Evolutionary conservation across 2,888 invertebrate genomes (phyloP), one percentile per base, ranked within the genome.

Genomic region (Epistrophe eligans): DNA sequence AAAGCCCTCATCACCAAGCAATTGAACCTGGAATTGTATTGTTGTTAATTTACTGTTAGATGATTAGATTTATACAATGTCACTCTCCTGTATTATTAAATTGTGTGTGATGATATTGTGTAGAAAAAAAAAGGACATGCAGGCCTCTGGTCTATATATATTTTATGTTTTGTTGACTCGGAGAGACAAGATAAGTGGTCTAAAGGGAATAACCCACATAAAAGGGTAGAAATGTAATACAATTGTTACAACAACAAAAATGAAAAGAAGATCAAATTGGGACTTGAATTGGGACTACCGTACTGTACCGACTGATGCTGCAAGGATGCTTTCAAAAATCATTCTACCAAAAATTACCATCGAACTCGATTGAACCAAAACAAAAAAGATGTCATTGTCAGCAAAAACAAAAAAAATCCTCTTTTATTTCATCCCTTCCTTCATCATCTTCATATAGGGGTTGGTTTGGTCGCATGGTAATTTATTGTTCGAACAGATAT

Each of bases 21-120:
- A 71, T 48, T 62, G 15, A 38, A 76, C 66, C 80, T 50, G 74
- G 74, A 40, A 45, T 38, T 66, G 17, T 66, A 66, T 66, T 66
- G 50, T 50, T 67, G 50, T 50, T 67, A 67, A 67, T 67, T 67
- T 67, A 38, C 38, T 67, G 67, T 50, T 5, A 4, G 48, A 45
- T 66, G 66, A 45, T 66, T 66, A 24, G 43, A 66, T 32, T 15
- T 66, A 19, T 50, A 66, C 11, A 32, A 66, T 66, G 66, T 48
- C 66, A 35, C 4, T 40, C 19, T 60, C 6, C 2, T 13, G 0
- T 38, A 17, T 24, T 24, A 24, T 24, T 35, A 8, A 7, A 8
- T 50, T 2, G 35, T 40, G 40, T 40, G 4, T 43, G 40, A 55
- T 28, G 28, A 28, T 40, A 43, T 62, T 50, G 50, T 67, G 13